Conservation (phyloP, 2,113 vertebrate species). For the Oostethus manadensis region DNA sequence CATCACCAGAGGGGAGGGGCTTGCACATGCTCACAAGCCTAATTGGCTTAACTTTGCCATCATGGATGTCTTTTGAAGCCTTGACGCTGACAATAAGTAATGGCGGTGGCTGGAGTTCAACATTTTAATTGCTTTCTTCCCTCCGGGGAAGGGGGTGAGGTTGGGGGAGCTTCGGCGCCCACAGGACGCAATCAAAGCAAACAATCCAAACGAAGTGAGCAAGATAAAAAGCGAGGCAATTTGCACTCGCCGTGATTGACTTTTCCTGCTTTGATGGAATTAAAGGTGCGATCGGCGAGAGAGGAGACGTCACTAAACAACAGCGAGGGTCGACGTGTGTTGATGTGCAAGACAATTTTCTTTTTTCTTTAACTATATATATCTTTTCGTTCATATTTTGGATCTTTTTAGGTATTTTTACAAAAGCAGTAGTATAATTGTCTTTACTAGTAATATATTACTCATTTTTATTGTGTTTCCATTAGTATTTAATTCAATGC, state of each 20-base stretch:
- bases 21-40: conserved; percentile 13
- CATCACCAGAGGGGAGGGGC: conserved; percentile 6
- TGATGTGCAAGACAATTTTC: too few relatives aligned
- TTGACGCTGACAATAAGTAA: conserved; percentile 26
- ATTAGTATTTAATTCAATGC: too few relatives aligned
- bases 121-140: conserved; percentile 59
- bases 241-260: conserved; percentile 27
- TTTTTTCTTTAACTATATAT: too few relatives aligned
- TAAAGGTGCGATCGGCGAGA: neutral
- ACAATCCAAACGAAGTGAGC: conserved; percentile 36
- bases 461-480: too few relatives aligned
- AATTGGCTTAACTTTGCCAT: conserved; percentile 41
- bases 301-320: neutral
- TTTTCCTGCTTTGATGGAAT: conserved; percentile 22
- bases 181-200: conserved; percentile 33
- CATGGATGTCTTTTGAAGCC: conserved; percentile 27
- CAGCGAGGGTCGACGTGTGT: conserved; percentile 14
- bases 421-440: too few relatives aligned
- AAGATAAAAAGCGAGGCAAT: conserved; percentile 30
- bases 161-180: conserved; percentile 1
- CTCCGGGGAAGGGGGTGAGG: conserved; percentile 16
- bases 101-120: conserved; percentile 51
- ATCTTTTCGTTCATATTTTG: too few relatives aligned
- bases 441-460: too few relatives aligned
- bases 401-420: too few relatives aligned